Conservation (phyloP, 2,888 invertebrate genomes). For the Drosophila falleni region DNA sequence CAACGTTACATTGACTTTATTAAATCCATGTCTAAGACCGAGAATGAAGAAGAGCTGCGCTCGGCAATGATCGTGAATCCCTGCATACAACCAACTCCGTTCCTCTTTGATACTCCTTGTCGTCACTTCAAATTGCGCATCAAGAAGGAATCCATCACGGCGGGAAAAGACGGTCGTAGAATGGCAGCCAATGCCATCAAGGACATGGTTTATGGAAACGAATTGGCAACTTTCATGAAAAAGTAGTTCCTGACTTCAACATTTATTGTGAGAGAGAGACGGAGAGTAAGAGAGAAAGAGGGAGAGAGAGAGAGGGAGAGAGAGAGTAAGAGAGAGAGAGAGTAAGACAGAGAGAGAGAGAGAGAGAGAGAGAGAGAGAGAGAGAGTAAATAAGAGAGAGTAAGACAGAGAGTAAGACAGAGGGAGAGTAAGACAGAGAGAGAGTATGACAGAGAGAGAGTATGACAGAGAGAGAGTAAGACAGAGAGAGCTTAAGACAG, state of each 20-base stretch:
- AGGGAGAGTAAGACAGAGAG: too few species aligned
- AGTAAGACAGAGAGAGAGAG: too few species aligned
- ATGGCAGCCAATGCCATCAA: conserved; percentile 28
- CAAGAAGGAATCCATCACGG: conserved; percentile 40
- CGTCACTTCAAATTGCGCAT: conserved; percentile 22
- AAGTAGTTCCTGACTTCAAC: background rate
- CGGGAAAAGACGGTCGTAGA: conserved; percentile 33
- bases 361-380: too few species aligned
- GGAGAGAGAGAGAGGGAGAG: too few species aligned
- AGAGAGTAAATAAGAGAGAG: too few species aligned
- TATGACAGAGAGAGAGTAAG: too few species aligned
- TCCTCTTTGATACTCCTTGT: conserved; percentile 56
- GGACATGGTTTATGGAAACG: background rate
- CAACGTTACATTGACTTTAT: conserved; percentile 78
- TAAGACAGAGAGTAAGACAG: too few species aligned
- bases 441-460: too few species aligned
- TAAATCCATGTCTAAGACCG: conserved; percentile 78
- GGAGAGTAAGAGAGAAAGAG: too few species aligned
- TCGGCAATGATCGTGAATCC: conserved; percentile 49
- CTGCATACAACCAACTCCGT: conserved; percentile 38
- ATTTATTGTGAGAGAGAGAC: too few species aligned
- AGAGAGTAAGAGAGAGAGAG: too few species aligned
- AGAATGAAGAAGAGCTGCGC: conserved; percentile 71
- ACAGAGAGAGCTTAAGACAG: too few species aligned
- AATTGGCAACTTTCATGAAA: background rate